A percentile compares a stretch with the other conserved stretches of the same genome.
These are phyloP conservation scores for Alouatta palliata DNA, from an alignment of 2,113 vertebrate genomes.

Conservation along the genomic window DNA sequence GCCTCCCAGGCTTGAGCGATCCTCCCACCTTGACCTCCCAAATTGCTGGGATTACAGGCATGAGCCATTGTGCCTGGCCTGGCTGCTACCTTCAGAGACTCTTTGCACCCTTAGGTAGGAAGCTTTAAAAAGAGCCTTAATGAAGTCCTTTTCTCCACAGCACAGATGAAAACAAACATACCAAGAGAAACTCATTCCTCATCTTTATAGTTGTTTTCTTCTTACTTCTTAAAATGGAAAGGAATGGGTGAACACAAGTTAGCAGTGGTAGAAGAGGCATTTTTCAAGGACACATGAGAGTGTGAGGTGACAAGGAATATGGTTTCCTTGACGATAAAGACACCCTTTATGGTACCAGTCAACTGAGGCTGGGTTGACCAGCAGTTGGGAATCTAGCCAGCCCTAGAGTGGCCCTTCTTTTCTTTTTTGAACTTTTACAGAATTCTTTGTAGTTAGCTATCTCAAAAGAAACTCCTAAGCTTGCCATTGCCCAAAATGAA, in stretches of 20 bases:
- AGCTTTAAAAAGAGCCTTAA: background rate
- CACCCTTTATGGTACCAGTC: background rate
- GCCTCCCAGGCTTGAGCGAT: too few species aligned
- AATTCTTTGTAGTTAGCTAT: background rate
- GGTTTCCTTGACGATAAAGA: background rate
- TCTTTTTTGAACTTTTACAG: background rate
- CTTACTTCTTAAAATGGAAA: background rate
- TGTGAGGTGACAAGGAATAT: background rate
- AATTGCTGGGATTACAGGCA: too few species aligned
- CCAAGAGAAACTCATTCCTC: background rate
- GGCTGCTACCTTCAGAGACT: background rate
- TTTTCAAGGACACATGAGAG: background rate
- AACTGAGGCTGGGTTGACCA: background rate
- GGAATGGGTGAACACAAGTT: background rate
- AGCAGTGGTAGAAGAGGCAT: background rate
- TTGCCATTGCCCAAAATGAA: background rate
- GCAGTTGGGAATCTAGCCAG: background rate
- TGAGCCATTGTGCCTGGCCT: background rate
- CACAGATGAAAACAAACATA: background rate
- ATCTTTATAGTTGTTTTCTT: background rate
- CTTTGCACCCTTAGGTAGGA: background rate
- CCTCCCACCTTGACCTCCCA: too few species aligned
- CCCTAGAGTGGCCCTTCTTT: background rate
- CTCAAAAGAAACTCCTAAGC: background rate
- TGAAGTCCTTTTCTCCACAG: background rate